Conservation (phyloP, 2,113 vertebrate genomes). For the Grammomys surdaster region DNA sequence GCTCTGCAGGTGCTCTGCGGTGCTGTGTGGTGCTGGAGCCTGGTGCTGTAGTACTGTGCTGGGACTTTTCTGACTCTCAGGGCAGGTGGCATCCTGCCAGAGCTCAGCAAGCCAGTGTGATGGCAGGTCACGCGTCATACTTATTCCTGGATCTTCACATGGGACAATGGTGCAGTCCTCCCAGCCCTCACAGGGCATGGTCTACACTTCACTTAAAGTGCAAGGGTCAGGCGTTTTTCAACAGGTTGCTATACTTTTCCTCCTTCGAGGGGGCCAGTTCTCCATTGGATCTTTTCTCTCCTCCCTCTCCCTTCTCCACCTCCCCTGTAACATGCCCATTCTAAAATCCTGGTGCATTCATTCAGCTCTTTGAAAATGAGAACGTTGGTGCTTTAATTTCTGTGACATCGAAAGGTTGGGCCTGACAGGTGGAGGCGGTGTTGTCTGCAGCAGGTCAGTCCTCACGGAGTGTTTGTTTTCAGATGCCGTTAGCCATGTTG, state of each 20-base stretch:
- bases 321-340: constrained; percentile 3
- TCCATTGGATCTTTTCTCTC: constrained; percentile 63
- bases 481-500: constrained; percentile 39
- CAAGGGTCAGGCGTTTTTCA: constrained; percentile 78
- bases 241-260: constrained; percentile 79
- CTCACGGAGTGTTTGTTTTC: constrained; percentile 14
- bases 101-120: constrained; percentile 80
- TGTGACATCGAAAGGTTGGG: constrained; percentile 59
- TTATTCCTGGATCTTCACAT: constrained; percentile 67
- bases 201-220: constrained; percentile 59
- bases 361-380: constrained; percentile 72
- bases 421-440: constrained; percentile 23
- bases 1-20: constrained; percentile 62
- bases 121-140: constrained; percentile 69
- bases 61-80: constrained; percentile 71
- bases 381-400: constrained; percentile 78
- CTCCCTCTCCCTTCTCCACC: constrained; percentile 12
- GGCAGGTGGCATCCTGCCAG: constrained; percentile 63
- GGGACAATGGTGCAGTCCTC: constrained; percentile 78
- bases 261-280: constrained; percentile 79
- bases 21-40: constrained; percentile 68
- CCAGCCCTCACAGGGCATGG: not conserved
- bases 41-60: constrained; percentile 85
- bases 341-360: constrained; percentile 79
- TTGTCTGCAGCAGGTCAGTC: not conserved